Evolutionary conservation across 2,888 invertebrate species (phyloP), one percentile per base, ranked within the genome.

Genomic region (Tanytarsus gracilentus): DNA sequence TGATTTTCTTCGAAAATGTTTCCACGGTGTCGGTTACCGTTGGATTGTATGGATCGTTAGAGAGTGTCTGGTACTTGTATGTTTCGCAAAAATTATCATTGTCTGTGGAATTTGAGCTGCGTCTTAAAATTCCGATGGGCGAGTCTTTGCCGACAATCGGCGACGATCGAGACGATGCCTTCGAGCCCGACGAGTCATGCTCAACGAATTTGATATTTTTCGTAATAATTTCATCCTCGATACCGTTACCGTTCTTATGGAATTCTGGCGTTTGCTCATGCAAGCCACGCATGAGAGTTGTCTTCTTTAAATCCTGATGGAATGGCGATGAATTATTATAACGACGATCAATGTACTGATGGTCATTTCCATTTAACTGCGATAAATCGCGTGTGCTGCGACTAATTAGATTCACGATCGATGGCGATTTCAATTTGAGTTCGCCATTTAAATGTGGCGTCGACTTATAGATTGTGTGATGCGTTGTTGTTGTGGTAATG

Each of bases 401-500:
- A 69, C 86, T 89, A 63, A 91, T 86, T 65, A 88, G 86, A 61
- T 89, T 88, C 36, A 92, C 85, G 64, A 92, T 85, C 39, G 89
- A 88, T 0, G 91, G 91, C 70, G 89, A 90, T 70, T 90, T 89
- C 7, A 88, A 74, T 61, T 86, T 84, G 7, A 80, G 82, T 48
- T 58, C 58, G 68, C 85, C 85, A 68, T 83, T 84, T 49, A 89
- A 74, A 69, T 88, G 87, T 30, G 88, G 85, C 71, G 85, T 88
- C 3, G 87, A 88, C 70, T 86, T 86, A 72, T 86, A 85, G 72
- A 85, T 82, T n/a, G 30, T 25, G 6, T 25, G 30, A 21, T 49
- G 49, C 1, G 25, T 25, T 77, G 59, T 77, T 76, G 66, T 76
- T 71, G 66, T 77, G 76, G 30, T 64, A 33, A 64, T 78, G 75